These are phyloP conservation scores for Dasyprocta punctata DNA, from an alignment of 2,113 vertebrate species.

Conservation along the genomic window DNA sequence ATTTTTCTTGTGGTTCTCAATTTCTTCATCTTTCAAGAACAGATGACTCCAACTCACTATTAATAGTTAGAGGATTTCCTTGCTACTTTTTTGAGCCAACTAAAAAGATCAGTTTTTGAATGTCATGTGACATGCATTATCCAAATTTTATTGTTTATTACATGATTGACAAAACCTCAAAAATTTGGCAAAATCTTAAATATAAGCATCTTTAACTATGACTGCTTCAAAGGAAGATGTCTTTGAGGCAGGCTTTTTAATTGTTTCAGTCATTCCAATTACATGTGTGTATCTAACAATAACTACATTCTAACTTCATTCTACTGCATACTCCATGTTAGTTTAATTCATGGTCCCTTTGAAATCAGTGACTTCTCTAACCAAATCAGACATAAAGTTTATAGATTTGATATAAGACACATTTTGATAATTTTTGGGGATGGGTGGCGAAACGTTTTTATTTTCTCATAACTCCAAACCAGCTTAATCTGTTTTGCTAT, in stretches of 20 bases:
- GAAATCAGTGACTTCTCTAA: slow-evolving; percentile 40
- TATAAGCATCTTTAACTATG: neutral
- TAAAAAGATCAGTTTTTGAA: slow-evolving; percentile 35
- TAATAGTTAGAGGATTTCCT: neutral
- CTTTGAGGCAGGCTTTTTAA: slow-evolving; percentile 19
- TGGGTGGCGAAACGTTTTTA: neutral
- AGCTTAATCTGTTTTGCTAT: slow-evolving; percentile 38
- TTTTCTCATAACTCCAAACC: neutral
- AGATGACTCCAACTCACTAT: neutral
- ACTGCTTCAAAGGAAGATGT: neutral
- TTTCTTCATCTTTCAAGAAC: neutral
- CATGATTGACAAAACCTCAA: neutral
- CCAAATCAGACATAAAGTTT: neutral
- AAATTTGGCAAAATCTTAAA: slow-evolving; percentile 36
- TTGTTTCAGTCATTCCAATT: slow-evolving; percentile 7
- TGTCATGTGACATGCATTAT: neutral
- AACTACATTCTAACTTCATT: neutral
- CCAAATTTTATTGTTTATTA: neutral
- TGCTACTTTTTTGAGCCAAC: neutral
- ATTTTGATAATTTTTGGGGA: neutral
- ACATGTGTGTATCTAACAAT: neutral
- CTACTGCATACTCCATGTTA: neutral
- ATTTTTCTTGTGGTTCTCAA: neutral
- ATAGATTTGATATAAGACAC: neutral
- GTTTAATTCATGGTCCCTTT: slow-evolving; percentile 27